Conservation (phyloP, 2,113 vertebrate species). For the Sardina pilchardus region DNA sequence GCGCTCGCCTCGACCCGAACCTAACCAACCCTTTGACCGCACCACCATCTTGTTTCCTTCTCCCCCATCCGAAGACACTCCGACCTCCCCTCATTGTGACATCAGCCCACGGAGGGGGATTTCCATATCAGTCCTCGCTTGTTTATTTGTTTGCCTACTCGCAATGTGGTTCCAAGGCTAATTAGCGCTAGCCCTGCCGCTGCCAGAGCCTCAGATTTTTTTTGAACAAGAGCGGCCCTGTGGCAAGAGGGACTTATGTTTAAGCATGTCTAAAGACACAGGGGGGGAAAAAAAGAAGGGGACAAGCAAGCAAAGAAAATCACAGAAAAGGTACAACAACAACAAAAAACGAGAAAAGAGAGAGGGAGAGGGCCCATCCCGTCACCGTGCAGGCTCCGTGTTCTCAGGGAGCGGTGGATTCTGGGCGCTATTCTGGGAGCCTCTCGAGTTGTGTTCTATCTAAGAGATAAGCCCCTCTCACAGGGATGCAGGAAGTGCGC, state of each 20-base stretch:
- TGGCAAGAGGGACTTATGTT: neutral
- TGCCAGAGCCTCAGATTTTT: neutral
- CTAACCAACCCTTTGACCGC: neutral
- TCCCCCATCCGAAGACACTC: neutral
- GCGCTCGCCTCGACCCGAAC: neutral
- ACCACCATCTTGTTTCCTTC: neutral
- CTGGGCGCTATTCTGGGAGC: conserved; percentile 73
- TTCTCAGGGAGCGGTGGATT: conserved; percentile 56
- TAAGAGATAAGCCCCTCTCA: conserved; percentile 71
- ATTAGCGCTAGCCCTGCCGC: neutral
- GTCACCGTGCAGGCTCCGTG: neutral
- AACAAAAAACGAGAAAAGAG: neutral
- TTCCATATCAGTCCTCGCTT: neutral
- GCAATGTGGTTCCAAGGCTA: neutral
- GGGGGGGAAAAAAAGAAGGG: neutral
- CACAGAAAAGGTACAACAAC: neutral
- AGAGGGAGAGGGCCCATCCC: neutral
- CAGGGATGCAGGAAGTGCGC: conserved; percentile 74
- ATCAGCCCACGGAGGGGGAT: conserved; percentile 10
- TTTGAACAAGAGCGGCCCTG: neutral
- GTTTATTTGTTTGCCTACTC: neutral
- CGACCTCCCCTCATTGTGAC: neutral
- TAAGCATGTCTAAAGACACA: neutral
- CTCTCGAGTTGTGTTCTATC: conserved; percentile 68
- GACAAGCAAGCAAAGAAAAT: neutral